phyloP scores from a whole-genome alignment of 2,113 vertebrate genomes.

The Cacatua alba region DNA sequence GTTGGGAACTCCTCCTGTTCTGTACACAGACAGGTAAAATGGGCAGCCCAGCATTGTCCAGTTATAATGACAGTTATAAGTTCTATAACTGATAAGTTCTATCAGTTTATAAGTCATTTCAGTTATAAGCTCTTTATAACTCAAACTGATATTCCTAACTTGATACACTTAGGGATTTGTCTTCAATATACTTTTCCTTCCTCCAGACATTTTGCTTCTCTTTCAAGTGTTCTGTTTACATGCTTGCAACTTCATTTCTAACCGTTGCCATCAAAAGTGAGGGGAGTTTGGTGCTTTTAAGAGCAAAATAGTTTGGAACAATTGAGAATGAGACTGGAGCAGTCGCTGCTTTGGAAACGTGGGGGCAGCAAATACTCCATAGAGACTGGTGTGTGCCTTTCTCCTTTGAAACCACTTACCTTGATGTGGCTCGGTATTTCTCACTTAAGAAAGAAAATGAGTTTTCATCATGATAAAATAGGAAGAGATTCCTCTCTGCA shows the following conservation, averaged over 20 bases:
- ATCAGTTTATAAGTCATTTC: neutral
- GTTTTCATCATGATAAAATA: neutral
- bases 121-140: neutral
- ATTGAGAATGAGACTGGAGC: neutral
- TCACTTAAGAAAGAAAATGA: accelerated
- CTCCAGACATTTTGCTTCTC: neutral
- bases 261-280: neutral
- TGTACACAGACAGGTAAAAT: neutral
- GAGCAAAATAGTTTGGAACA: neutral
- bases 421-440: neutral
- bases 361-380: neutral
- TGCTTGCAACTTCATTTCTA: neutral
- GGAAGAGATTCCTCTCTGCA: neutral
- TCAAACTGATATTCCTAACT: neutral
- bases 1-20: neutral
- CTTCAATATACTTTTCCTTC: neutral
- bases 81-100: neutral
- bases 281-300: neutral
- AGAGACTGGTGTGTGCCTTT: neutral
- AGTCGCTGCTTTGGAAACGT: neutral
- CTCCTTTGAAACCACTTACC: neutral
- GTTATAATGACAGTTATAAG: neutral
- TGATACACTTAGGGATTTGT: neutral
- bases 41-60: neutral
- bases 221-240: neutral